Evolutionary conservation across 1,140 invertebrate species (phyloP), one percentile per base, ranked within the genome.

Genomic region (Lamellibrachia luymesi): DNA sequence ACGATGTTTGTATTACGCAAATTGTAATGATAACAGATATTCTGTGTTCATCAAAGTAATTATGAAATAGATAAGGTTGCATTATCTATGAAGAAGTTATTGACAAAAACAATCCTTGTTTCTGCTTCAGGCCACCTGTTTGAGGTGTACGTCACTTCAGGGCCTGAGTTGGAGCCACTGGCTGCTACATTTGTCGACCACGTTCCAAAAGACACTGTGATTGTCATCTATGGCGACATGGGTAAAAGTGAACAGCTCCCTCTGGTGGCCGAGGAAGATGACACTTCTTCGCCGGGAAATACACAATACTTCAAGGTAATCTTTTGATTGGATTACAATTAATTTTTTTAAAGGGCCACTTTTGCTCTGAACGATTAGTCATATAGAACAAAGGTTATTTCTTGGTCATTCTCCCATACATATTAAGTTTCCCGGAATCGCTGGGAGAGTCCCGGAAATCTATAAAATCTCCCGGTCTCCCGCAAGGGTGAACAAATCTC

Each of bases 231-330:
- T 2, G 90, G 90, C 10, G 90, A 91, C 38, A 51, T 50, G 38
- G 90, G 90, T 13, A 91, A 91, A 91, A 91, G 49, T 49, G 90
- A 91, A 91, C 49, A 91, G 90, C 38, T 91, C 90, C 90, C 90
- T 50, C 90, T 91, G 10, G 90, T 80, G 64, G 64, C 64, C 25
- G 64, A 80, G 64, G 8, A 80, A 80, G 64, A 80, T 22, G 64
- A 80, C 13, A 17, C 64, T 17, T 17, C 64, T 6, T 80, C 4
- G 25, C 64, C 4, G 17, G 64, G 64, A 80, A 80, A 80, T 80
- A 80, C 64, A 80, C 64, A 80, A 22, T 80, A 80, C 64, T 80
- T 80, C 64, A 80, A 80, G 64, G 64, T 80, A 22, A 80, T 80
- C 7, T 80, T 80, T 80, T 80, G 13, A 8, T 80, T 80, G 13